A percentile compares a stretch with the other conserved stretches of the same genome.
Evolutionary conservation across 1,140 invertebrate species (phyloP).

Genomic region (Aleiodes sp.): DNA sequence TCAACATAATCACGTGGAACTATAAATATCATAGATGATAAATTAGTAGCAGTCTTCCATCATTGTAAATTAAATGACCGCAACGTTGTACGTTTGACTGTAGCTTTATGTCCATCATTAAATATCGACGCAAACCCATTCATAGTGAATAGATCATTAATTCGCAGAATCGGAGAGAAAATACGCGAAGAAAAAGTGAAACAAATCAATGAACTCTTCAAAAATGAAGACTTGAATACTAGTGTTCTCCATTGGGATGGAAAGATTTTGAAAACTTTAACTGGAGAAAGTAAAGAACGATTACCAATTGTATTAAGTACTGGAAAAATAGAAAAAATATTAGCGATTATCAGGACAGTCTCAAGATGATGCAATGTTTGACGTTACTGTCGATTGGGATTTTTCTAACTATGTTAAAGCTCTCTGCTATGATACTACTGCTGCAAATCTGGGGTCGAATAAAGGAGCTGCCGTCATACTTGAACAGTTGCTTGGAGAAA

Average conservation of each 20-base stretch:
- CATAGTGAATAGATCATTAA: constrained; percentile 37
- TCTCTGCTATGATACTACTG: constrained; percentile 36
- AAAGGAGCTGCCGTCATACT: constrained; percentile 35
- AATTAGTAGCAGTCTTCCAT: constrained; percentile 36
- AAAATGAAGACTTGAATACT: constrained; percentile 27
- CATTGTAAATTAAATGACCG: constrained; percentile 34
- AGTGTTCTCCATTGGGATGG: constrained; percentile 41
- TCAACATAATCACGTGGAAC: constrained; percentile 33
- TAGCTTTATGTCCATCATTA: constrained; percentile 32
- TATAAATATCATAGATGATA: constrained; percentile 30
- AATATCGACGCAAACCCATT: constrained; percentile 23
- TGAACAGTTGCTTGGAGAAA: constrained; percentile 23
- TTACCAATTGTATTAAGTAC: constrained; percentile 34
- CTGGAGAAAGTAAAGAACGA: constrained; percentile 25
- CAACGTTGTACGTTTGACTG: constrained; percentile 34
- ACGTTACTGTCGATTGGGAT: constrained; percentile 9
- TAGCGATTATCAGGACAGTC: constrained; percentile 32
- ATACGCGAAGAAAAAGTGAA: constrained; percentile 32
- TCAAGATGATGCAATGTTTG: constrained; percentile 5
- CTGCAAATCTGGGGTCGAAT: constrained; percentile 32
- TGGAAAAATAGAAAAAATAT: constrained; percentile 30
- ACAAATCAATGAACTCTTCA: constrained; percentile 40
- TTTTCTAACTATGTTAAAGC: constrained; percentile 25
- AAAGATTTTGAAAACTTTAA: constrained; percentile 36
- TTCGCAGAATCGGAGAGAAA: constrained; percentile 30